A percentile compares a stretch with the other conserved stretches of the same genome.
Evolutionary conservation across 2,113 vertebrate species (phyloP).

Genomic region (Falco punctatus): DNA sequence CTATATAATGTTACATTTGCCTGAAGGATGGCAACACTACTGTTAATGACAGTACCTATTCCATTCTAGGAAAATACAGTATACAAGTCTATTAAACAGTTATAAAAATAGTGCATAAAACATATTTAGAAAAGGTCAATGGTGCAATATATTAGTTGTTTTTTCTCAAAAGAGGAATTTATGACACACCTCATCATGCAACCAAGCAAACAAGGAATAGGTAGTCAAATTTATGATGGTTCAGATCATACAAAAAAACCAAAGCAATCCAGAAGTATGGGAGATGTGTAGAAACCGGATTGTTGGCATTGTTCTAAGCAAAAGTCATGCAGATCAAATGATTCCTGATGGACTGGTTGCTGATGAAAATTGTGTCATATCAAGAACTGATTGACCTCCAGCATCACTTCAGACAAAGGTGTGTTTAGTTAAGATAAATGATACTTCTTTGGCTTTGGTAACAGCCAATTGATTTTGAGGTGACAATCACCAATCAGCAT

Average conservation of each 20-base stretch:
- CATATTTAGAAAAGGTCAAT: not conserved
- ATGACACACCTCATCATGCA: not conserved
- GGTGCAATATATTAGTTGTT: not conserved
- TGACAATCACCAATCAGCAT: not conserved
- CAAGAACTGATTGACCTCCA: not conserved
- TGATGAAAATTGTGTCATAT: not conserved
- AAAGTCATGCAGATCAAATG: not conserved
- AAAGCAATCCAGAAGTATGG: not conserved
- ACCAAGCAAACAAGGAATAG: not conserved
- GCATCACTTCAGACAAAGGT: not conserved
- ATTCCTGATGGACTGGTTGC: not conserved
- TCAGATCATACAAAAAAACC: not conserved
- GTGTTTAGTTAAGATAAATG: not conserved
- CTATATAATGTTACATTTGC: not conserved
- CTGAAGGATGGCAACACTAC: not conserved
- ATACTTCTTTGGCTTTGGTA: not conserved
- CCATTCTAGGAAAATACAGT: not conserved
- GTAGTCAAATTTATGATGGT: not conserved
- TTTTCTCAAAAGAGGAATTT: not conserved
- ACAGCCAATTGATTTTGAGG: not conserved
- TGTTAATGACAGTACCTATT: not conserved
- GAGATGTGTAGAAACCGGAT: not conserved
- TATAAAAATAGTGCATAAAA: not conserved
- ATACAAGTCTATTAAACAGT: not conserved
- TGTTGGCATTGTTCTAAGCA: not conserved